A percentile compares a stretch with the other conserved stretches of the same genome.
phyloP scores from a whole-genome alignment of 2,888 invertebrate species.

The Melieria omissa region DNA sequence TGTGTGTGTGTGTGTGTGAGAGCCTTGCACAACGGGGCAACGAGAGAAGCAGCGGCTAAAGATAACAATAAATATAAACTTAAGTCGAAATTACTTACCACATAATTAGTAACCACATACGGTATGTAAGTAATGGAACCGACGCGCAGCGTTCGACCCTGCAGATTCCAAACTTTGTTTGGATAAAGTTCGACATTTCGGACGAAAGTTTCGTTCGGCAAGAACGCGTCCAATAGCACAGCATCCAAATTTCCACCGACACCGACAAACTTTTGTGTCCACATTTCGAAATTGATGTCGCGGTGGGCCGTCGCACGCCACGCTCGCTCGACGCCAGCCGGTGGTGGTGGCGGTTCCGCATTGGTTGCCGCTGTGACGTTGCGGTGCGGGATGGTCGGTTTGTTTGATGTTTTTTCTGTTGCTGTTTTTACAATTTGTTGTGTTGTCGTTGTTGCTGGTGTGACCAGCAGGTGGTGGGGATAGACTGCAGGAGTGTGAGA shows the following conservation, averaged over 20 bases:
- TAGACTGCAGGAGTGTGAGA: constrained; percentile 52
- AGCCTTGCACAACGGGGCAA: not conserved
- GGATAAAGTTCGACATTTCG: constrained; percentile 61
- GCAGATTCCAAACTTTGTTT: constrained; percentile 62
- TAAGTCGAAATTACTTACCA: constrained; percentile 59
- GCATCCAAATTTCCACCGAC: constrained; percentile 60
- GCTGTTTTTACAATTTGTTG: constrained; percentile 30
- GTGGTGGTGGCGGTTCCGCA: not conserved
- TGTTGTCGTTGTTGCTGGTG: constrained; percentile 45
- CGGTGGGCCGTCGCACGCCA: constrained; percentile 39
- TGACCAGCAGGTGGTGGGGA: constrained; percentile 63
- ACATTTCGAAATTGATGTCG: constrained; percentile 62
- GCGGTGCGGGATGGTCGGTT: constrained; percentile 11
- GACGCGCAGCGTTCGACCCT: constrained; percentile 57
- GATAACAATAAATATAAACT: constrained; percentile 58
- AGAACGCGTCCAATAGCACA: constrained; percentile 59
- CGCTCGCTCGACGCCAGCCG: constrained; percentile 2
- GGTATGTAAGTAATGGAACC: constrained; percentile 64
- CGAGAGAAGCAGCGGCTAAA: not conserved
- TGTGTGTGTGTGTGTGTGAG: too few species aligned
- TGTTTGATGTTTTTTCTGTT: constrained; percentile 32
- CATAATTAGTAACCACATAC: constrained; percentile 63
- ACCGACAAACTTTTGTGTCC: constrained; percentile 66
- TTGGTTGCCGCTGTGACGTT: constrained; percentile 6
- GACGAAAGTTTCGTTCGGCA: constrained; percentile 59